Percentiles rank a stretch among this genome's conserved stretches.
phyloP scores from a whole-genome alignment of 2,797 vertebrate species.

The Caiman crocodilus region DNA sequence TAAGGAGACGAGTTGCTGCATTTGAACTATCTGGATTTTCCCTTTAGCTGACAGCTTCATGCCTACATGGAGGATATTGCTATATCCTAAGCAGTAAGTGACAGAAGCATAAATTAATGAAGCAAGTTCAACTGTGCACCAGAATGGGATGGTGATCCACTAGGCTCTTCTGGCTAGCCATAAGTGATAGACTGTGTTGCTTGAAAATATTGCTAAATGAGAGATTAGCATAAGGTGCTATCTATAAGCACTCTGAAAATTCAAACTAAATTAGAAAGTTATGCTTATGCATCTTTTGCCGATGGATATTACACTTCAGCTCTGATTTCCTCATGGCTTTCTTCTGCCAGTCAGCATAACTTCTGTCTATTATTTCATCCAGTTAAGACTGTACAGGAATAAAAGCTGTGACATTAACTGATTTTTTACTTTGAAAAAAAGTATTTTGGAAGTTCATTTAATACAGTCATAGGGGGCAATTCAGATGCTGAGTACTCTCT shows the following conservation, averaged over 20 bases:
- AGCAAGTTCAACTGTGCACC: not conserved
- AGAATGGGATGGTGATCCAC: not conserved
- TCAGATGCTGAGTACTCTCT: not conserved
- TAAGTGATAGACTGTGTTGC: not conserved
- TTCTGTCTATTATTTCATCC: not conserved
- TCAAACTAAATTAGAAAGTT: not conserved
- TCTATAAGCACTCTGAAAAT: not conserved
- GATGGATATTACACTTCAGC: not conserved
- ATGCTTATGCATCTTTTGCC: not conserved
- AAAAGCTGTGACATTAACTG: not conserved
- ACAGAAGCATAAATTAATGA: not conserved
- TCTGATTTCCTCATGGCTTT: not conserved
- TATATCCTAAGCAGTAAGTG: not conserved
- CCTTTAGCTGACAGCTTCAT: constrained; percentile 4
- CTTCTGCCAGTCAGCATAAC: not conserved
- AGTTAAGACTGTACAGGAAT: not conserved
- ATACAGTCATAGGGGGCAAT: not conserved
- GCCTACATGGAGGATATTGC: not conserved
- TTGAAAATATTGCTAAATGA: not conserved
- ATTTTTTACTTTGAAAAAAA: not conserved
- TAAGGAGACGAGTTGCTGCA: constrained; percentile 1
- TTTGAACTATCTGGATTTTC: constrained; percentile 17
- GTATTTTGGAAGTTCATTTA: not conserved
- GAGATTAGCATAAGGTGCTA: not conserved
- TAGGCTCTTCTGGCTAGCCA: not conserved